These are phyloP conservation scores for Magallana nippona DNA, from an alignment of 2,888 invertebrate genomes.

Conservation along the genomic window DNA sequence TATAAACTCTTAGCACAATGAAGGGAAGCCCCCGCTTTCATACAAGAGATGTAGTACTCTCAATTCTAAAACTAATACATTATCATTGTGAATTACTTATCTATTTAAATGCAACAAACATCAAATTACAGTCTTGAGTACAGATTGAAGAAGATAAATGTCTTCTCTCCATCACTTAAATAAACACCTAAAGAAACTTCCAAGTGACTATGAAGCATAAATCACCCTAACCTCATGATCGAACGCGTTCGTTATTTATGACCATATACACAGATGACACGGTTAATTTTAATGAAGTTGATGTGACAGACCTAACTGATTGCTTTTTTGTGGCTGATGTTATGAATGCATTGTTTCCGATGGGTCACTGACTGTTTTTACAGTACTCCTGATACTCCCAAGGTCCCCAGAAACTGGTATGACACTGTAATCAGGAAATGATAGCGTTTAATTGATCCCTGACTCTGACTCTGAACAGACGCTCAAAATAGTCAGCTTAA, in stretches of 20 bases:
- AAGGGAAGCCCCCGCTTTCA: too few species aligned
- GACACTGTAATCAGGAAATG: slow-evolving; percentile 26
- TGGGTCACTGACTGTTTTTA: background rate
- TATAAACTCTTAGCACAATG: too few species aligned
- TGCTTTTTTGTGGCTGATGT: background rate
- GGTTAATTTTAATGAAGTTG: slow-evolving; percentile 29
- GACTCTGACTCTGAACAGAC: background rate
- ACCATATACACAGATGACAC: slow-evolving; percentile 19
- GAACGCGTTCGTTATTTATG: background rate
- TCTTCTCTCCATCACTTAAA: slow-evolving; percentile 22
- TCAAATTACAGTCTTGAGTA: slow-evolving; percentile 7
- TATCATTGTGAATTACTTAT: slow-evolving; percentile 1
- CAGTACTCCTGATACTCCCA: background rate
- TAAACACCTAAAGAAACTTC: slow-evolving; percentile 3
- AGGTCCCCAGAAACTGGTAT: background rate
- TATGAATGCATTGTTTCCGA: background rate
- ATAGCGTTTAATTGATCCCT: slow-evolving; percentile 24
- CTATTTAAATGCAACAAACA: slow-evolving; percentile 4
- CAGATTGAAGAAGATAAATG: slow-evolving; percentile 11
- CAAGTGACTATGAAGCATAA: background rate
- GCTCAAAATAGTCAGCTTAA: slow-evolving; percentile 16
- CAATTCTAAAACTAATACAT: background rate
- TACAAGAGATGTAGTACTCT: background rate
- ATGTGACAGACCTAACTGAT: slow-evolving; percentile 20
- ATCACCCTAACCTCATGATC: background rate